Conservation (phyloP, 1,140 invertebrate species). For the Trachymyrmex septentrionalis region DNA sequence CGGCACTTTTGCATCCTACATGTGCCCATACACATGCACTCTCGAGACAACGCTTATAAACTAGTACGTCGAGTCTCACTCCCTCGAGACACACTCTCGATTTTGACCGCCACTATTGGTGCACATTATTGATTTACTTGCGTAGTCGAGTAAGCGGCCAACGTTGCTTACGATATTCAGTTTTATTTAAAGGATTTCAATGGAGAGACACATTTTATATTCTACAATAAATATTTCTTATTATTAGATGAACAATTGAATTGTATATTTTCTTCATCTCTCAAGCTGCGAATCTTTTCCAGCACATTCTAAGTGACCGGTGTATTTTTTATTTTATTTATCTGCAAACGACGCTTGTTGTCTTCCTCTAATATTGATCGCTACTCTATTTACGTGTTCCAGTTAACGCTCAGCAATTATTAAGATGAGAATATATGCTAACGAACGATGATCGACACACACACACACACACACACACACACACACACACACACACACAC, state of each 20-base stretch:
- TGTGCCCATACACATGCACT: background rate
- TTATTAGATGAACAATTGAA: background rate
- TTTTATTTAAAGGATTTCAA: background rate
- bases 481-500: too few species aligned
- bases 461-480: too few species aligned
- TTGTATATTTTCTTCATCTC: background rate
- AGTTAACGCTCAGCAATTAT: slow-evolving; percentile 24
- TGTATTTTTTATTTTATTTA: slow-evolving; percentile 18
- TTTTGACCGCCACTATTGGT: slow-evolving; percentile 6
- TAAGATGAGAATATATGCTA: slow-evolving; percentile 36
- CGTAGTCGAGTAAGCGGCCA: background rate
- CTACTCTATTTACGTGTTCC: background rate
- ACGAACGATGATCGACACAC: slow-evolving; percentile 48
- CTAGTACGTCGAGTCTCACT: background rate
- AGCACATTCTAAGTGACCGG: background rate
- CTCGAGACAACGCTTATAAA: slow-evolving; percentile 31
- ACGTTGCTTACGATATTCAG: background rate
- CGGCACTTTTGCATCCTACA: slow-evolving; percentile 7
- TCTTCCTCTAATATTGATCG: slow-evolving; percentile 25
- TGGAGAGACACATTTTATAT: background rate
- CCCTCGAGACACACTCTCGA: background rate
- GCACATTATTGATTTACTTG: background rate
- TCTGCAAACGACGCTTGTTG: background rate
- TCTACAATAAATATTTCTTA: background rate
- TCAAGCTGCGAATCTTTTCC: background rate